phyloP scores from a whole-genome alignment of 2,113 vertebrate genomes.

The Podarcis muralis region DNA sequence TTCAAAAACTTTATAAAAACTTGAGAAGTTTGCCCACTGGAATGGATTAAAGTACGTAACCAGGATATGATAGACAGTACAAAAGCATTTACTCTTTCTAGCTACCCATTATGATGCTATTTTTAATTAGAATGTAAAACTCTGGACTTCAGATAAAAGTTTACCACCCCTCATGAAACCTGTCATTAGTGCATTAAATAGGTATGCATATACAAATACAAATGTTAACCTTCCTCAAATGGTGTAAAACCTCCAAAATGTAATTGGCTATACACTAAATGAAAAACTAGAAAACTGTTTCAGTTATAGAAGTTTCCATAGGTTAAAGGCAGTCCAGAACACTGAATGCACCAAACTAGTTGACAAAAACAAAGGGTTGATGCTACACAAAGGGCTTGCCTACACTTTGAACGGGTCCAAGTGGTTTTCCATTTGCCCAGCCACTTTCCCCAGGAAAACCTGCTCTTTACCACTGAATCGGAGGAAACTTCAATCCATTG shows the following conservation, averaged over 20 bases:
- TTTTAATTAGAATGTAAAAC: neutral
- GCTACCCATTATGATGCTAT: conserved; percentile 16
- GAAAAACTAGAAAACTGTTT: conserved; percentile 3
- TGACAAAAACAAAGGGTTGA: neutral
- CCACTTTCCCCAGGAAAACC: too few relatives aligned
- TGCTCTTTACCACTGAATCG: too few relatives aligned
- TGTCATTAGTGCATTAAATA: neutral
- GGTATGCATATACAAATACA: neutral
- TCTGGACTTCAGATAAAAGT: neutral
- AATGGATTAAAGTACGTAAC: conserved; percentile 12
- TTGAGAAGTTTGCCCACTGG: neutral
- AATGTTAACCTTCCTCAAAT: neutral
- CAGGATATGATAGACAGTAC: neutral
- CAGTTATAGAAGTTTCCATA: conserved; percentile 7
- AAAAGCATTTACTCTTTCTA: neutral
- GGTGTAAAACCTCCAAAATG: conserved; percentile 4
- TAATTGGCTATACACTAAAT: neutral
- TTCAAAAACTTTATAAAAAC: conserved; percentile 3
- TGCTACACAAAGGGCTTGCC: neutral
- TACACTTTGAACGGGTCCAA: too few relatives aligned
- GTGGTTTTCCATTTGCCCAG: too few relatives aligned
- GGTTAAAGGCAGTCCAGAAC: neutral
- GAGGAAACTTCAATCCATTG: too few relatives aligned
- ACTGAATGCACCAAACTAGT: rapidly evolving
- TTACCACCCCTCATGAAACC: neutral